Conservation (phyloP, 1,140 invertebrate species). For the Drosophila kohkoa region DNA sequence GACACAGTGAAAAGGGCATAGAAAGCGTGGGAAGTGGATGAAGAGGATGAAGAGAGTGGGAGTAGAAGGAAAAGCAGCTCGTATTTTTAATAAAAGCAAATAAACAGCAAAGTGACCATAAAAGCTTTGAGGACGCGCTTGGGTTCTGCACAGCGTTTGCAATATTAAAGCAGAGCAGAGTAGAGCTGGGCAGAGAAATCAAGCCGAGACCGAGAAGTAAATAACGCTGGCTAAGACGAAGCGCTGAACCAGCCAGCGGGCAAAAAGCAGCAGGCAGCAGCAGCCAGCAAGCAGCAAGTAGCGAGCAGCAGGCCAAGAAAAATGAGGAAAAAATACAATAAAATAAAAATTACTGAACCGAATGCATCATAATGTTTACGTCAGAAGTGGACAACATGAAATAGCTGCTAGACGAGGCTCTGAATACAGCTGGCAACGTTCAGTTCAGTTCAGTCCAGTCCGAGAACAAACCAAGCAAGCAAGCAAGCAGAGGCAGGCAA, state of each 20-base stretch:
- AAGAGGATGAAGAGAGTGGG: neutral
- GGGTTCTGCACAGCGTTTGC: slow-evolving; percentile 48
- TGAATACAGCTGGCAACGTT: slow-evolving; percentile 29
- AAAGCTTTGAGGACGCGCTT: slow-evolving; percentile 56
- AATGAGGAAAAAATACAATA: slow-evolving; percentile 60
- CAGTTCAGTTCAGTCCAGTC: slow-evolving; percentile 2
- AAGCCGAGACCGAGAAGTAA: slow-evolving; percentile 48
- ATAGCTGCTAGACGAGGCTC: slow-evolving; percentile 44
- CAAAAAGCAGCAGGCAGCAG: neutral
- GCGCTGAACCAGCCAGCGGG: slow-evolving; percentile 29
- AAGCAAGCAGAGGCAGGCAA: slow-evolving; percentile 23
- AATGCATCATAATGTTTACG: slow-evolving; percentile 83
- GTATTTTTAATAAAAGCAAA: slow-evolving; percentile 79
- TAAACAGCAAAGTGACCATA: slow-evolving; percentile 63
- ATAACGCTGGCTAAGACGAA: slow-evolving; percentile 29
- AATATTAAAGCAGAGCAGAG: slow-evolving; percentile 63
- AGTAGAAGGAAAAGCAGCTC: slow-evolving; percentile 8
- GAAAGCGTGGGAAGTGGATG: neutral
- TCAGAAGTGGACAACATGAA: slow-evolving; percentile 79
- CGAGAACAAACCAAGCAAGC: slow-evolving; percentile 5
- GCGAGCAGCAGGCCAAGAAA: slow-evolving; percentile 44
- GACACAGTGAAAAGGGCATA: slow-evolving; percentile 18
- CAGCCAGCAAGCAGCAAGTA: neutral
- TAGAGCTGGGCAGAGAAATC: slow-evolving; percentile 34
- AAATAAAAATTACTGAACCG: slow-evolving; percentile 83